These are phyloP conservation scores for Laterallus jamaicensis DNA, from an alignment of 2,113 vertebrate genomes.

Conservation along the genomic window DNA sequence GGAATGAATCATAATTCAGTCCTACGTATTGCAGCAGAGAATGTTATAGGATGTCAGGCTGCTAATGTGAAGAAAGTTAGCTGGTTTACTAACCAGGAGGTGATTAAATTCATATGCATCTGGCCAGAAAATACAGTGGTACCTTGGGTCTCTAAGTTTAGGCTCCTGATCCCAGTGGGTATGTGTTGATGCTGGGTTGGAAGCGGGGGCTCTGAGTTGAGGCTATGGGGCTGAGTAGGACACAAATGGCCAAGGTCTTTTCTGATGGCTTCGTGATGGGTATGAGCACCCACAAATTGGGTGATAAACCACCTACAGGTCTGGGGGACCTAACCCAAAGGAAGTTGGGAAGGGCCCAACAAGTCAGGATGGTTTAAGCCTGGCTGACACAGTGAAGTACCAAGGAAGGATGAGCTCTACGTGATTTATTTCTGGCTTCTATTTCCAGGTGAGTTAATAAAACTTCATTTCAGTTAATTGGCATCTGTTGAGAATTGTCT, in stretches of 20 bases:
- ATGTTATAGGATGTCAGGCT: not conserved
- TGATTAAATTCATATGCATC: not conserved
- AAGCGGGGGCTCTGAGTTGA: fast-evolving
- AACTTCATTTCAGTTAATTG: not conserved
- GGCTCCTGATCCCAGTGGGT: not conserved
- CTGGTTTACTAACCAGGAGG: not conserved
- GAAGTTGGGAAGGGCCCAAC: fast-evolving
- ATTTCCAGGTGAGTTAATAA: conserved; percentile 22
- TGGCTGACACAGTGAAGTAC: not conserved
- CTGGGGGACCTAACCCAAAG: not conserved
- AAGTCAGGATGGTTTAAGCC: not conserved
- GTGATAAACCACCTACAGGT: fast-evolving
- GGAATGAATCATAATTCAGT: not conserved
- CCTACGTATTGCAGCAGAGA: not conserved
- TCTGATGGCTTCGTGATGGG: not conserved
- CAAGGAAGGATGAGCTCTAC: not conserved
- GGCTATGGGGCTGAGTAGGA: not conserved
- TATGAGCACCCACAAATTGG: not conserved
- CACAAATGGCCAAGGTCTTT: fast-evolving
- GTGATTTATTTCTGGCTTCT: not conserved
- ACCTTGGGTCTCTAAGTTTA: not conserved
- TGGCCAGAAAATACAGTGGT: fast-evolving
- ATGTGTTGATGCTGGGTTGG: not conserved
- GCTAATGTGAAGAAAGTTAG: not conserved
- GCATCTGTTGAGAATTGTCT: not conserved